A percentile compares a stretch with the other conserved stretches of the same genome.
Conservation (phyloP, 2,888 invertebrate genomes). For the Horisme vitalbata region DNA sequence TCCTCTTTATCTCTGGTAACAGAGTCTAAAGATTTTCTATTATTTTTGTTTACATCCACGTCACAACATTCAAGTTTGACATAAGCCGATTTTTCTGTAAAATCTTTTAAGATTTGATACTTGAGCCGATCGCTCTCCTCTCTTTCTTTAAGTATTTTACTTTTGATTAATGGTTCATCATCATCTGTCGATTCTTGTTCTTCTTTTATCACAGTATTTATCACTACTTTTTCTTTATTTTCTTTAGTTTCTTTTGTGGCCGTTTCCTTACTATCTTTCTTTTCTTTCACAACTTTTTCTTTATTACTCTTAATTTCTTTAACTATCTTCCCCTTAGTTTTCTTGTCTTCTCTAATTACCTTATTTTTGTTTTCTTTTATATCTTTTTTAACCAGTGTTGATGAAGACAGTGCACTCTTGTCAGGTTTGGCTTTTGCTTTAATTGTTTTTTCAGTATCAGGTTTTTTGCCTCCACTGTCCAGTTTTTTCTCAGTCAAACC, state of each 20-base stretch:
- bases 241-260: constrained; percentile 47
- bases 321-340: constrained; percentile 53
- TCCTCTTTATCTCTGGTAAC: constrained; percentile 59
- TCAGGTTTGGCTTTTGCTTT: constrained; percentile 52
- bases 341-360: constrained; percentile 44
- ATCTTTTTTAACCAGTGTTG: constrained; percentile 46
- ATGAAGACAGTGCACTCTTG: constrained; percentile 38
- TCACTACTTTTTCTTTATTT: constrained; percentile 30
- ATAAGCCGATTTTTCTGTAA: constrained; percentile 75
- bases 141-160: constrained; percentile 70
- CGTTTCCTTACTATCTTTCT: constrained; percentile 41
- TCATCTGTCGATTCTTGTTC: constrained; percentile 71
- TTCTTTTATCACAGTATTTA: constrained; percentile 58
- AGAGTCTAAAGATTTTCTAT: constrained; percentile 64
- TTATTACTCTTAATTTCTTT: constrained; percentile 57
- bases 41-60: constrained; percentile 68
- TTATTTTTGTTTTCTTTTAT: constrained; percentile 42
- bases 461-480: constrained; percentile 19
- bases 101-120: constrained; percentile 69
- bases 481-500: constrained; percentile 25
- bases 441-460: constrained; percentile 40
- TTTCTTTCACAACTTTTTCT: constrained; percentile 40
- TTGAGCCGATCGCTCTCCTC: constrained; percentile 63
- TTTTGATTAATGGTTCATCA: constrained; percentile 71
- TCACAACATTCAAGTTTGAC: constrained; percentile 78